Base-by-base conservation (phyloP, 2,888 invertebrate species). In the Synergus laeviventris region DNA sequence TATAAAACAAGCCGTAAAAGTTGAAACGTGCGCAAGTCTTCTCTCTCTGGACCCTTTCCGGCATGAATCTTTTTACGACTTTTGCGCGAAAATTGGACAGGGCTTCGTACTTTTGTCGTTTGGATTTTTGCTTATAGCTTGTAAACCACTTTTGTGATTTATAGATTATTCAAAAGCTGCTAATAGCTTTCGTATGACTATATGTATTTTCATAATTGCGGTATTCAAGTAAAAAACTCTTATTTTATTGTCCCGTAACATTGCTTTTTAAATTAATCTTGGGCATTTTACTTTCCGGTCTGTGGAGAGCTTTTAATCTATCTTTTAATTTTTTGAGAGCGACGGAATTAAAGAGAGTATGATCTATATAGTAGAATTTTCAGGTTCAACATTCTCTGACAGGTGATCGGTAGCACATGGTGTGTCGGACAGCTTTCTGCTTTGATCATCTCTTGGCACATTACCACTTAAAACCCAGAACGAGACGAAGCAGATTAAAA, bases 1-100 rank as follows among this genome's bases (percentile, higher is more conserved):
- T 81, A 77, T 78, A 80, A 81, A 82, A 82, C 59, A 76, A 77
- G 76, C 74, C 78, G 75, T 81, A 82, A 82, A 82, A 70, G 74
- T 49, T 9, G 21, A 56, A 56, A 18, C 9, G 2, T 7, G 56
- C 21, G 18, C 18, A 56, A 12, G n/a, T 56, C 11, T 45, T 5
- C 42, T 49, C 16, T 16, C 24, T 24, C 31, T 45, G 16, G 21
- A 64, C 62, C 75, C 70, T 70, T 49, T 73, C 24, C 60, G 62
- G 49, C 74, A 24, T 16, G 54, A 49, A 8, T 56, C 5, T 56
- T 21, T 56, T 21, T 56, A 21, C 12, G 18, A 56, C 56, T 56
- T 21, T 56, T 21, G 1, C 4, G 56, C 21, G 3, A 21, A 56
- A 56, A 21, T 12, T 56, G 12, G 18, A 21, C n/a, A n/a, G 49